Evolutionary conservation across 35 echinoderm and acorn worm genomes (phyloP).

Genomic region (Anneissia japonica): DNA sequence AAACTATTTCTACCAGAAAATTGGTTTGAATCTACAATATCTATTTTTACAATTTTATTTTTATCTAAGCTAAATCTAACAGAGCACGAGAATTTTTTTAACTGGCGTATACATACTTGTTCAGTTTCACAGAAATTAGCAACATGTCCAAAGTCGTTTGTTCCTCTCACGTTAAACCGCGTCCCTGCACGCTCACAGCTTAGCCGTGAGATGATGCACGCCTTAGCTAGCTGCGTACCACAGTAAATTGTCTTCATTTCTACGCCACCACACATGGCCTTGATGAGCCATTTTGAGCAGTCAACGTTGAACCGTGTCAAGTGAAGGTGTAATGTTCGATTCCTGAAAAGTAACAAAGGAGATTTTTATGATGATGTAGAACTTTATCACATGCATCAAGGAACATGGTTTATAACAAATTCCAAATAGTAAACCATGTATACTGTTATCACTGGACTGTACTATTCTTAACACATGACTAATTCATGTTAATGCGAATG

Average conservation of each 20-base stretch:
- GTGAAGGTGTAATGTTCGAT: constrained; percentile 82
- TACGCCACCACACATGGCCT: constrained; percentile 84
- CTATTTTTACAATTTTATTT: no score
- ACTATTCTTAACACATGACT: no score
- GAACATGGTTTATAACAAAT: no score
- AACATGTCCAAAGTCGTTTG: constrained; percentile 92
- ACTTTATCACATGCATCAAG: no score
- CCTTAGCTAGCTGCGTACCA: constrained; percentile 66
- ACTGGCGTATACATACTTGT: constrained; percentile 44
- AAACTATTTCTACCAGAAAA: not conserved
- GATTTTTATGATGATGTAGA: no score
- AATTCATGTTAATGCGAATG: no score
- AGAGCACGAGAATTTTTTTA: no score
- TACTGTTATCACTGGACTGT: no score
- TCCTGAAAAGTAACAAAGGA: no score
- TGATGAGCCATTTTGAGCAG: constrained; percentile 74
- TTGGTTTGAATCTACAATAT: not conserved
- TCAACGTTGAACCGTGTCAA: constrained; percentile 69
- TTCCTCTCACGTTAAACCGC: constrained; percentile 87
- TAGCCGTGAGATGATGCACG: constrained; percentile 79
- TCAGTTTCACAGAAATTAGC: constrained; percentile 98
- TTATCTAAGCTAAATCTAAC: no score
- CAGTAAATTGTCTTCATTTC: constrained; percentile 92
- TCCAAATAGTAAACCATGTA: no score
- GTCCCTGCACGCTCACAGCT: constrained; percentile 96